These are phyloP conservation scores for Octopus sinensis DNA, from an alignment of 1,140 invertebrate species.

Conservation along the genomic window DNA sequence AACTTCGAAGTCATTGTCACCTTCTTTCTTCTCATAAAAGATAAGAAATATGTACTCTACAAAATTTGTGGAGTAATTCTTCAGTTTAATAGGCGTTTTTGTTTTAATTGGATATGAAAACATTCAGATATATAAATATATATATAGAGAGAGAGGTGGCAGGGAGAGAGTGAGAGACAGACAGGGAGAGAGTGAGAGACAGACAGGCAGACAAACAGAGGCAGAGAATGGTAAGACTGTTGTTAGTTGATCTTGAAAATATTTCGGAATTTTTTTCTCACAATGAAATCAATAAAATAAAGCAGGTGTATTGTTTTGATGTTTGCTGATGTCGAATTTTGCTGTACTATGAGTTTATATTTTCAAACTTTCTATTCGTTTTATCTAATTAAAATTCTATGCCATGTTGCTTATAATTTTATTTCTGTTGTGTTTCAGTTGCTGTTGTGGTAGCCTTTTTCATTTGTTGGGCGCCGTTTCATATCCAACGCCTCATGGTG, in stretches of 20 bases:
- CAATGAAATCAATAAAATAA: background rate
- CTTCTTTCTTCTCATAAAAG: background rate
- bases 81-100: background rate
- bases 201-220: too few species aligned
- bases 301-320: background rate
- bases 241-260: too few species aligned
- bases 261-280: too few species aligned
- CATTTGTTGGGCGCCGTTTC: conserved; percentile 90
- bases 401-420: background rate
- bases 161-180: too few species aligned
- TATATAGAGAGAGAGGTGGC: too few species aligned
- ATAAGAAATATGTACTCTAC: background rate
- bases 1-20: too few species aligned
- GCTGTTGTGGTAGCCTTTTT: conserved; percentile 90
- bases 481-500: conserved; percentile 79
- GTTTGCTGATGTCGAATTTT: background rate
- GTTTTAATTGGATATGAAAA: background rate
- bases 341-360: background rate
- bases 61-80: background rate
- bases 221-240: too few species aligned
- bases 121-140: too few species aligned
- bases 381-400: background rate
- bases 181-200: too few species aligned
- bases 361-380: background rate
- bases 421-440: conserved; percentile 51